phyloP scores from a whole-genome alignment of 1,140 invertebrate species.

The Drosophila quadrilineata region DNA sequence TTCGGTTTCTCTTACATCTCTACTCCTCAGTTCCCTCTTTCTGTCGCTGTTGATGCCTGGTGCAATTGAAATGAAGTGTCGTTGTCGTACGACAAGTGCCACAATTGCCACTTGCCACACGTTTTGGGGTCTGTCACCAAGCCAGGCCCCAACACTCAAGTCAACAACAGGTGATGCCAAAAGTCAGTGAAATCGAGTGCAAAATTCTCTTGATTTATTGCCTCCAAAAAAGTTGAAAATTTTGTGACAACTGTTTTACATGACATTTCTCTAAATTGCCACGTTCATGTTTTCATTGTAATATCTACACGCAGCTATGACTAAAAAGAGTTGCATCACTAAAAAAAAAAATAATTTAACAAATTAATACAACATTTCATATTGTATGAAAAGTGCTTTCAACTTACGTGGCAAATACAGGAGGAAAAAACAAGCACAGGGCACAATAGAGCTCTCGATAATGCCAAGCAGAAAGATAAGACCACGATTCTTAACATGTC shows the following conservation, averaged over 20 bases:
- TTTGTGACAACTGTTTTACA: slow-evolving; percentile 77
- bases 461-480: no score
- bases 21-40: background rate
- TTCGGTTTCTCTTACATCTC: slow-evolving; percentile 17
- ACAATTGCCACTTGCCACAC: slow-evolving; percentile 70
- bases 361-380: no score
- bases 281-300: slow-evolving; percentile 39
- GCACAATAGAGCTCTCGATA: no score
- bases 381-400: no score
- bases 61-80: slow-evolving; percentile 55
- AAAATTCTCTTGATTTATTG: slow-evolving; percentile 70
- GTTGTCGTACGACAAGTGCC: slow-evolving; percentile 75
- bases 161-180: slow-evolving; percentile 71
- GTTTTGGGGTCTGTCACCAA: slow-evolving; percentile 51
- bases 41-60: no score
- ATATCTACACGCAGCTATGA: no score
- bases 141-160: slow-evolving; percentile 62
- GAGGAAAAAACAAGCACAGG: no score
- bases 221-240: slow-evolving; percentile 69
- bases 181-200: slow-evolving; percentile 74
- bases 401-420: no score
- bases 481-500: no score
- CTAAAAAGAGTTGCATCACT: no score
- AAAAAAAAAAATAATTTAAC: no score
- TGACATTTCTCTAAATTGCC: slow-evolving; percentile 62